These are phyloP conservation scores for Catharus bicknelli DNA, from an alignment of 2,113 vertebrate species.

Conservation along the genomic window DNA sequence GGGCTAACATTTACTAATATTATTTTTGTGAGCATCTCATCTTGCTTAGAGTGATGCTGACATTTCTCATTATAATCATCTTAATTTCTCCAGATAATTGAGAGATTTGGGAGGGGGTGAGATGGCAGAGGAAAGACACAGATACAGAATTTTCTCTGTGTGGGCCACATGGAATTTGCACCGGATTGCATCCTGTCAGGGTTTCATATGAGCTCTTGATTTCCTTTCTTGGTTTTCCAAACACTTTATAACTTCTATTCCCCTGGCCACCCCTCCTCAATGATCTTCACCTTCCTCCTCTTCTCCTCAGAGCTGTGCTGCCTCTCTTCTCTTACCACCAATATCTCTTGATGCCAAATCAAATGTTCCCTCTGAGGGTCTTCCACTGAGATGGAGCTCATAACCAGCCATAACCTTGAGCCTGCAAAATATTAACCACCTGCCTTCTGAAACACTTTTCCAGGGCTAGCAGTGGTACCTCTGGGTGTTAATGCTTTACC, in stretches of 20 bases:
- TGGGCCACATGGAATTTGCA: background rate
- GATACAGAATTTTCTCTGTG: background rate
- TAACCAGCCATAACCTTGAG: background rate
- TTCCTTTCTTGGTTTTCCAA: background rate
- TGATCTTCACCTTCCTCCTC: background rate
- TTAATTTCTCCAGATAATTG: background rate
- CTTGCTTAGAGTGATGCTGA: background rate
- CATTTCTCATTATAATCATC: background rate
- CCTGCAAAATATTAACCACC: slow-evolving; percentile 1
- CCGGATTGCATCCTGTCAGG: background rate
- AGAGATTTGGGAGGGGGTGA: background rate
- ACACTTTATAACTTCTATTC: background rate
- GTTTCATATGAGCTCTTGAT: background rate
- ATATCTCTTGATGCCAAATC: background rate
- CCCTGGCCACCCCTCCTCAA: background rate
- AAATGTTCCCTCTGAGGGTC: background rate
- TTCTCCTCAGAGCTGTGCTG: background rate
- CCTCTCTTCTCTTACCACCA: background rate
- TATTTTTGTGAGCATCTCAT: background rate
- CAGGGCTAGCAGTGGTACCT: background rate
- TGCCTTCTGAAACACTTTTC: background rate
- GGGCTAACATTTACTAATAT: background rate
- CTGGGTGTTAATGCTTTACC: slow-evolving; percentile 17
- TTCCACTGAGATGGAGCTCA: background rate
- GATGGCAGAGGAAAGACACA: background rate